phyloP scores from a whole-genome alignment of 37 sponge, comb jelly and placozoan species.

The Hormiphora californensis region DNA sequence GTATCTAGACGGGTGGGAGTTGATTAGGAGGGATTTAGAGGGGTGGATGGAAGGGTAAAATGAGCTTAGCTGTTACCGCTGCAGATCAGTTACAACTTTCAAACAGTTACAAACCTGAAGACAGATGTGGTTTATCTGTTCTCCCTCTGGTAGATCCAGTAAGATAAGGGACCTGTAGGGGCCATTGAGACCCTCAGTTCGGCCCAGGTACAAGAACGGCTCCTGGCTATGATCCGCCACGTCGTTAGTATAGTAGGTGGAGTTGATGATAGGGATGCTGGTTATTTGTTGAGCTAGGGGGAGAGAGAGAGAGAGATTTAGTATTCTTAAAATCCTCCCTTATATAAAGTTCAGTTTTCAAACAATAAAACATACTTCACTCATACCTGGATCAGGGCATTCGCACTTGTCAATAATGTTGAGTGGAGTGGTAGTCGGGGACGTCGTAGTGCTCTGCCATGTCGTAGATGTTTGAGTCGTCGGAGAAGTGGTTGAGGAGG shows the following conservation, averaged over 20 bases:
- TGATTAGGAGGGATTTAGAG: too few relatives aligned
- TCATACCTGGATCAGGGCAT: neutral
- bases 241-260: neutral
- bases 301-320: neutral
- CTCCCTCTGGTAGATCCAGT: neutral
- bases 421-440: neutral
- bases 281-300: neutral
- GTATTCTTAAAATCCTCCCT: too few relatives aligned
- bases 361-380: neutral
- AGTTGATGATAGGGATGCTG: neutral
- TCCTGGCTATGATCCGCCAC: neutral
- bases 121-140: neutral
- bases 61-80: too few relatives aligned
- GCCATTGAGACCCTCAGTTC: neutral
- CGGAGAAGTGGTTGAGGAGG: neutral
- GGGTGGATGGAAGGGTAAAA: too few relatives aligned
- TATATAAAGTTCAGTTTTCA: too few relatives aligned
- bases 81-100: too few relatives aligned
- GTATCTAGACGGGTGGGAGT: neutral
- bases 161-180: neutral
- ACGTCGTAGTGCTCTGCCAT: neutral
- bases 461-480: neutral
- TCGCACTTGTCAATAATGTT: neutral
- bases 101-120: too few relatives aligned
- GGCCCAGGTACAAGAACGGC: neutral